Conservation (phyloP, 2,113 vertebrate genomes). For the Pteropus alecto region DNA sequence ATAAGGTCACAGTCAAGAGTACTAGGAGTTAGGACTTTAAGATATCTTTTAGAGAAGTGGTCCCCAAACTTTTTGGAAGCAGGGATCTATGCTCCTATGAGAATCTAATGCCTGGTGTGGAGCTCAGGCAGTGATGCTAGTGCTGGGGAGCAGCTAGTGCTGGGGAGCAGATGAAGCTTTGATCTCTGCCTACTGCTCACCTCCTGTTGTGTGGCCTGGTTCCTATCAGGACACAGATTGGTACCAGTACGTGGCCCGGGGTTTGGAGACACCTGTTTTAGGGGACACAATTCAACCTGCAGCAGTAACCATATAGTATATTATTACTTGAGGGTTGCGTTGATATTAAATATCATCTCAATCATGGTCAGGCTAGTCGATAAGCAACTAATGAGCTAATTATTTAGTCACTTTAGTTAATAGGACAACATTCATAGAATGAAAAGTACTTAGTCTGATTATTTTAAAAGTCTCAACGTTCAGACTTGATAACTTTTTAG, state of each 20-base stretch:
- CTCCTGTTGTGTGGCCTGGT: no score
- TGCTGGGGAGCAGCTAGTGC: no score
- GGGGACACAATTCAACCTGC: not conserved
- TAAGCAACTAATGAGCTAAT: not conserved
- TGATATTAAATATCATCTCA: not conserved
- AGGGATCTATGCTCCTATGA: no score
- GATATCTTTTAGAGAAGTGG: not conserved
- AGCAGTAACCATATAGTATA: not conserved
- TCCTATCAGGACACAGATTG: no score
- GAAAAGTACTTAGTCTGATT: not conserved
- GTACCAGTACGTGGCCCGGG: no score
- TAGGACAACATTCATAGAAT: not conserved
- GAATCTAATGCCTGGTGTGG: no score
- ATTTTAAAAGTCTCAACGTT: not conserved
- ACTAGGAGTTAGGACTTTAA: not conserved
- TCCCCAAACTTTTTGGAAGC: no score
- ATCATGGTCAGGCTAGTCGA: not conserved
- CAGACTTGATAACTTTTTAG: not conserved
- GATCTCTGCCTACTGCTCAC: no score
- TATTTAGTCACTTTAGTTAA: not conserved
- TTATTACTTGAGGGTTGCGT: not conserved
- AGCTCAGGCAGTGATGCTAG: no score
- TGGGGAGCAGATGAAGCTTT: no score
- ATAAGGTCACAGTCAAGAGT: not conserved
- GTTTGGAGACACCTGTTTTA: not conserved